Evolutionary conservation across 1,140 invertebrate genomes (phyloP), one percentile per base, ranked within the genome.

Genomic region (Macrocentrus cingulum): DNA sequence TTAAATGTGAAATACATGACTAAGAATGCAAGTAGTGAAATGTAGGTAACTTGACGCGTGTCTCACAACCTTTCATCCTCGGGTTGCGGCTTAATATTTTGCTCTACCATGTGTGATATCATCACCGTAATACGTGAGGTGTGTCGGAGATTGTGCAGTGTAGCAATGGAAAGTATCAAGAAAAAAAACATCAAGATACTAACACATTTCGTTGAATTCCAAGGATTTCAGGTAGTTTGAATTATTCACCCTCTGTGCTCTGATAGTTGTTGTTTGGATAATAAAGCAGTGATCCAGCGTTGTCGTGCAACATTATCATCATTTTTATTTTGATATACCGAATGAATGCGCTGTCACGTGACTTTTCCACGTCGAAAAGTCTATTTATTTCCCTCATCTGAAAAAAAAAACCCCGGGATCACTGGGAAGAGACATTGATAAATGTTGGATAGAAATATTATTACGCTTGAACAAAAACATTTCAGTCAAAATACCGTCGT

Each of bases 331-430:
- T 46, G 8, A 23, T 39, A 39, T 39, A 39, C 29, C 15, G 8
- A 18, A 9, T 9, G 7, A 19, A n/a, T n/a, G n/a, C n/a, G n/a
- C n/a, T n/a, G 3, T 9, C 44, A 16, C 32, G 49, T 51, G 49
- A 51, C 49, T 51, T 51, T 37, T 51, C 49, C 25, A 37, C 23
- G 45, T 23, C 29, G 11, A 51, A 8, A 37, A 32, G 25, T 32
- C 49, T 37, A 51, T 51, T 51, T 51, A 51, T 51, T 51, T 51
- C 23, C 25, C 23, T 51, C 32, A 51, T 51, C 49, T 13, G 18
- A 15, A 9, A n/a, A n/a, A n/a, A n/a, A n/a, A 13, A 51, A 51
- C 18, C 25, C 49, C 32, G 7, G 32, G 49, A 51, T 37, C 49
- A 51, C 49, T 13, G 8, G 3, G 18, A 37, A 8, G n/a, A n/a